These are phyloP conservation scores for Centropus bengalensis DNA, from an alignment of 2,113 vertebrate genomes.

Conservation along the genomic window DNA sequence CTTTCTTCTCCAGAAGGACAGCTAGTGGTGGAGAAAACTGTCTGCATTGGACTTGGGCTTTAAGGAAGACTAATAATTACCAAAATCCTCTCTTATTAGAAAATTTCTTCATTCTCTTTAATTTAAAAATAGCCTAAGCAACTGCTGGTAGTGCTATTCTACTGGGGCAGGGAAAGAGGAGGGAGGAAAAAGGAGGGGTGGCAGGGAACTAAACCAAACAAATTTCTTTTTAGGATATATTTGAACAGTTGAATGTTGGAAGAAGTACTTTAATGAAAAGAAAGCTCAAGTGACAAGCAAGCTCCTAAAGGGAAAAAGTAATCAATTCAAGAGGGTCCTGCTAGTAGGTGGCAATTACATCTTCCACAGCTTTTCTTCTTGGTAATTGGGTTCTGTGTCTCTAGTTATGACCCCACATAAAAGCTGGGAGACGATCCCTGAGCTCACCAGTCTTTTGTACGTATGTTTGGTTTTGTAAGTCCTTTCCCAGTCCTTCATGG, in stretches of 20 bases:
- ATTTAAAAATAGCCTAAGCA: background rate
- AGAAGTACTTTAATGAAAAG: background rate
- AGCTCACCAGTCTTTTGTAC: background rate
- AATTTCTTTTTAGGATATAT: background rate
- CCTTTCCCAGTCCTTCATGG: accelerated
- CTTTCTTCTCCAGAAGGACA: background rate
- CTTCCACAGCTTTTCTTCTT: background rate
- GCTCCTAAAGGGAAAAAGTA: background rate
- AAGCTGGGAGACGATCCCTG: background rate
- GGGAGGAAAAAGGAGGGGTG: no score
- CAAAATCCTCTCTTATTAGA: background rate
- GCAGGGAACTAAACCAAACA: no score
- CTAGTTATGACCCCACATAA: accelerated
- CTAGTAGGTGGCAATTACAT: background rate
- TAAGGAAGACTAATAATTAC: background rate
- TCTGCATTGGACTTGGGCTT: background rate
- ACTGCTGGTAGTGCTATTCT: background rate
- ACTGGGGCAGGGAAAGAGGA: background rate
- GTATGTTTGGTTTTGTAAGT: background rate
- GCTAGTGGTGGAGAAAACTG: background rate
- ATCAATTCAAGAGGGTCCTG: background rate
- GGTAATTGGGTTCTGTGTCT: background rate
- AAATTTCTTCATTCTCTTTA: background rate
- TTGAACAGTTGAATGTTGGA: background rate
- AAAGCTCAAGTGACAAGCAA: background rate